These are phyloP conservation scores for Nasua narica DNA, from an alignment of 2,797 vertebrate species.

Conservation along the genomic window DNA sequence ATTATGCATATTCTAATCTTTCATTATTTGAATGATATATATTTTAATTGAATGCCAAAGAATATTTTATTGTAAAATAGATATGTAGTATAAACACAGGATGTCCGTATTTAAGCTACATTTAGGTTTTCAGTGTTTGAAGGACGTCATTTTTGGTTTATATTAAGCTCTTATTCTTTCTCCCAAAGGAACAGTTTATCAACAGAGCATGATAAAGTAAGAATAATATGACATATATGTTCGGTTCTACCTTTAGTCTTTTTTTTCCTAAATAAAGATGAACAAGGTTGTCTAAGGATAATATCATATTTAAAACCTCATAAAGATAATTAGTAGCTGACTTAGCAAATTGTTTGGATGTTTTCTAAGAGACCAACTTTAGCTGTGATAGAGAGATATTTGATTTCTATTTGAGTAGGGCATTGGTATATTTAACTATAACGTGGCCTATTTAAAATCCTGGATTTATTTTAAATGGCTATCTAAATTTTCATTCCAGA, in stretches of 20 bases:
- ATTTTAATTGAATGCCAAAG: neutral
- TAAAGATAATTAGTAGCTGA: slow-evolving; percentile 6
- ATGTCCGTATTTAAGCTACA: neutral
- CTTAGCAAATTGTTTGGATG: neutral
- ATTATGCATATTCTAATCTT: neutral
- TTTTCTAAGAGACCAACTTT: slow-evolving; percentile 14
- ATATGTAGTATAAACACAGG: neutral
- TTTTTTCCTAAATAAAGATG: neutral
- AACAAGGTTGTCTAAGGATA: neutral
- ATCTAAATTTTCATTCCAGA: neutral
- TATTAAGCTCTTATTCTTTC: neutral
- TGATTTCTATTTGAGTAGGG: neutral
- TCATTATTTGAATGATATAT: neutral
- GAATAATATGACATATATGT: neutral
- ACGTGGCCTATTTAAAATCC: neutral
- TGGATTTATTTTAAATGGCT: slow-evolving; percentile 28
- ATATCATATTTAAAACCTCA: neutral
- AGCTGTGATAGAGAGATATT: neutral
- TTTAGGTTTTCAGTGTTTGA: neutral
- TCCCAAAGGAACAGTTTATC: neutral
- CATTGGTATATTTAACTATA: neutral
- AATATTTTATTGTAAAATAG: neutral
- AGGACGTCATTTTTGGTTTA: neutral
- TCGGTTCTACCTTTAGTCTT: neutral
- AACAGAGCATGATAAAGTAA: neutral